Evolutionary conservation across 2,113 vertebrate species (phyloP), one percentile per base, ranked within the genome.

Genomic region (Glaucomys volans): DNA sequence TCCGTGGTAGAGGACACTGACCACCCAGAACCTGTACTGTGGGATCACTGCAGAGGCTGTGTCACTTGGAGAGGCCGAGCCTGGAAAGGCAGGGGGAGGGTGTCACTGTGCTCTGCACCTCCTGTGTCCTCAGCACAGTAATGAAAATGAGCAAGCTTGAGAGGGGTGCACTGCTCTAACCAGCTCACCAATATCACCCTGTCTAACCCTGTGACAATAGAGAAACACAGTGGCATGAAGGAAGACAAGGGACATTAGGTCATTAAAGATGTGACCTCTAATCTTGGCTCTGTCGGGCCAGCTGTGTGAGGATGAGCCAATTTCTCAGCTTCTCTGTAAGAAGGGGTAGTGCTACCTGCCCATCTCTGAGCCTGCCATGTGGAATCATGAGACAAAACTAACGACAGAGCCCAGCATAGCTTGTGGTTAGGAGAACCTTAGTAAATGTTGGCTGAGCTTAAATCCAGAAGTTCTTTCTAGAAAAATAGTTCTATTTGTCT

Each of bases 261-360:
- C 20, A 35, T 28, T 52, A 32, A 44, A 79, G 66, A 40, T n/a
- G 57, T 40, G 14, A 12, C 18, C 64, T 64, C 64, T 59, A 26
- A 76, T n/a, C 10, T 30, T n/a, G 72, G 28, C 82, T 96, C 28
- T 67, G 74, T 47, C 22, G 16, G 0, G 24, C 4, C 24, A 20
- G 54, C 85, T 52, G 82, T 85, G 82, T 52, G 94, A 77, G 37
- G 12, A 2, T 18, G 30, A 85, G 66, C 24, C 54, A 8, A 64
- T 96, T 83, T 88, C 84, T 87, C 74, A 71, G 64, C 50, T 72
- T 93, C 57, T 92, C 28, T 82, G 14, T 28, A 57, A 74, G 83
- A 69, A 20, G 75, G 30, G 37, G 2, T 6, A 35, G 50, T 6
- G 11, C 40, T 16, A 26, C 59, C 24, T 24, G 35, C 30, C 47